Base-by-base conservation (phyloP, 2,888 invertebrate genomes). In the Protonemura montana region DNA sequence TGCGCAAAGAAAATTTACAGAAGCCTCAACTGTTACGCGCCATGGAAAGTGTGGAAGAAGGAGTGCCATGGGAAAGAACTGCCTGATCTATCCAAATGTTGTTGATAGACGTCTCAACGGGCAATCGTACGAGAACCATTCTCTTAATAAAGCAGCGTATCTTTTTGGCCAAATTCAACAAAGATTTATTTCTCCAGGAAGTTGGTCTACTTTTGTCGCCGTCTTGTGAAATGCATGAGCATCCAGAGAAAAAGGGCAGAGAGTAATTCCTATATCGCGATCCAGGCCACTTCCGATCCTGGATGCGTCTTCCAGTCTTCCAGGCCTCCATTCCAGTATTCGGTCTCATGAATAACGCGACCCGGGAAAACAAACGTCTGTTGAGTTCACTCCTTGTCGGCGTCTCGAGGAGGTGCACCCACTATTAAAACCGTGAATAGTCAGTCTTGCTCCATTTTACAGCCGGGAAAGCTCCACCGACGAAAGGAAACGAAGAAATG, bases 261-360 rank as follows among this genome's bases (percentile, higher is more conserved):
- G 59, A 59, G 59, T 59, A 59, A 59, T 59, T 59, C 59, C 59
- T 59, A 59, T 59, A 59, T 59, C 59, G 59, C 59, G 7, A 59
- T 59, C 59, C 59, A 59, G 59, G 59, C 59, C 59, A 59, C 59
- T 59, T 59, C 59, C 59, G 59, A 59, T 59, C 59, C 59, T 59
- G 21, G 59, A 21, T 59, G 59, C 59, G 59, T 59, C 59, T 21
- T 59, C 59, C 35, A 35, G 35, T 35, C 10, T 10, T 35, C 35
- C 35, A 35, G 35, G 35, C 35, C 35, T 35, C 35, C 35, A 35
- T 10, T 35, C 35, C 35, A 21, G 59, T 59, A 10, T 21, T 59
- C 59, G 59, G 10, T 21, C 59, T 59, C 59, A 59, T 59, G 59
- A 59, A 59, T 59, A 59, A 59, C 59, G 59, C 1, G 59, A 59